A percentile compares a stretch with the other conserved stretches of the same genome.
These are phyloP conservation scores for Ciona savignyi DNA, from an alignment of 23 tunicate genomes.

Conservation along the genomic window DNA sequence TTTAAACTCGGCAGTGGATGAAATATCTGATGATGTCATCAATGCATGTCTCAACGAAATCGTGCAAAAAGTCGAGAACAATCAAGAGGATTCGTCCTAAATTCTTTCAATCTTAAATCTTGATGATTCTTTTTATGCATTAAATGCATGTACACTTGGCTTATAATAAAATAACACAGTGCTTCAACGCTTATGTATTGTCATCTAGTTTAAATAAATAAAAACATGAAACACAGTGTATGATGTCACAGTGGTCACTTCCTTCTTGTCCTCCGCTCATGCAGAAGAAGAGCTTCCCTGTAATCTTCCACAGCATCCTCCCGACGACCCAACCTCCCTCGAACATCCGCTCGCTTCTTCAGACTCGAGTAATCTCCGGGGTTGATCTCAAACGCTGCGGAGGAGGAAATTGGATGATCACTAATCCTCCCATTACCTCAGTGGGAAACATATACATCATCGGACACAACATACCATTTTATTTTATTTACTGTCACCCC, in stretches of 20 bases:
- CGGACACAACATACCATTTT: too few species aligned
- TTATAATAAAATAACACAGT: background rate
- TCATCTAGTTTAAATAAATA: background rate
- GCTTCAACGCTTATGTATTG: too few species aligned
- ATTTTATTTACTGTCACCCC: too few species aligned
- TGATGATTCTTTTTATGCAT: too few species aligned
- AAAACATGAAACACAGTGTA: background rate
- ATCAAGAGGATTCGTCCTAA: too few species aligned
- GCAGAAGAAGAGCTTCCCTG: constrained; percentile 44
- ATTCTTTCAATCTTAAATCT: too few species aligned
- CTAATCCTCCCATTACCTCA: too few species aligned
- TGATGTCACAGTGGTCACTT: background rate
- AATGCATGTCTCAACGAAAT: background rate
- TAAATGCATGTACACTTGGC: background rate
- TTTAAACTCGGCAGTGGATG: background rate
- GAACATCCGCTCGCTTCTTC: constrained; percentile 75
- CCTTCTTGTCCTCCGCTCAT: constrained; percentile 6
- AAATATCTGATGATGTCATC: background rate
- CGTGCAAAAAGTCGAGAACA: background rate
- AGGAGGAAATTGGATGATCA: too few species aligned
- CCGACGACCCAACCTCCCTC: constrained; percentile 59
- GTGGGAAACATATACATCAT: too few species aligned
- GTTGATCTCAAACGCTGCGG: constrained; percentile 74
- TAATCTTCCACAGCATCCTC: constrained; percentile 77
- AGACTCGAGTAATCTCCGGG: constrained; percentile 74